phyloP scores from a whole-genome alignment of 64 coral and sea anemone genomes.

The Montipora foliosa region DNA sequence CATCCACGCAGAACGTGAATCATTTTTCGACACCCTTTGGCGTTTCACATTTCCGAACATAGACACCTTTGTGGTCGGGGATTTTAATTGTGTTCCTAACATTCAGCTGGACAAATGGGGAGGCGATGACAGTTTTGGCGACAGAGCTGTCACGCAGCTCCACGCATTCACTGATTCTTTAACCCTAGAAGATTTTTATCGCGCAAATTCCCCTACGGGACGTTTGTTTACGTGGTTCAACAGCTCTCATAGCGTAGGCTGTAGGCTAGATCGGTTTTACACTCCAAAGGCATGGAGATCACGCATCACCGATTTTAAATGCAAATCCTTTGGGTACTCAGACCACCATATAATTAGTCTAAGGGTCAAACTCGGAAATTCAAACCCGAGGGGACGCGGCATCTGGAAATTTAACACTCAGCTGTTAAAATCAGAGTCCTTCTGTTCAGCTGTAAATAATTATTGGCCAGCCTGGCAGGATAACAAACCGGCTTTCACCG shows the following conservation, averaged over 20 bases:
- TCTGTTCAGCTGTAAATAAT: background rate
- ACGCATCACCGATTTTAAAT: background rate
- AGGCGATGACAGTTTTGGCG: slow-evolving; percentile 12
- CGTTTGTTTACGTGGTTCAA: slow-evolving; percentile 18
- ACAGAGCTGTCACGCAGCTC: background rate
- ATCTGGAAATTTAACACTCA: slow-evolving; percentile 6
- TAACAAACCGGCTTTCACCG: background rate
- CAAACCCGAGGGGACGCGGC: background rate
- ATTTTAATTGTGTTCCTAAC: no score
- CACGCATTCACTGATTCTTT: background rate
- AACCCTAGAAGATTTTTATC: background rate
- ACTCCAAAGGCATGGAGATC: background rate
- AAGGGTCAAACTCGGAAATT: background rate
- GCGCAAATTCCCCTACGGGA: fast-evolving
- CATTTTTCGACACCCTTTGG: no score
- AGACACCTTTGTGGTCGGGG: no score
- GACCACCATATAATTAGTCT: background rate
- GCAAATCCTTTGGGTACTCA: background rate
- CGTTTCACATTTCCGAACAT: no score
- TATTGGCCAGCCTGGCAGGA: background rate
- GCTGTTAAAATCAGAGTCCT: background rate
- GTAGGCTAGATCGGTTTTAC: background rate
- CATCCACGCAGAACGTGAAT: no score
- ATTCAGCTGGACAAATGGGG: background rate
- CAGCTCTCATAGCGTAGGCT: background rate